A percentile compares a stretch with the other conserved stretches of the same genome.
These are phyloP conservation scores for Macrophya annulata DNA, from an alignment of 2,888 invertebrate genomes.

Conservation along the genomic window DNA sequence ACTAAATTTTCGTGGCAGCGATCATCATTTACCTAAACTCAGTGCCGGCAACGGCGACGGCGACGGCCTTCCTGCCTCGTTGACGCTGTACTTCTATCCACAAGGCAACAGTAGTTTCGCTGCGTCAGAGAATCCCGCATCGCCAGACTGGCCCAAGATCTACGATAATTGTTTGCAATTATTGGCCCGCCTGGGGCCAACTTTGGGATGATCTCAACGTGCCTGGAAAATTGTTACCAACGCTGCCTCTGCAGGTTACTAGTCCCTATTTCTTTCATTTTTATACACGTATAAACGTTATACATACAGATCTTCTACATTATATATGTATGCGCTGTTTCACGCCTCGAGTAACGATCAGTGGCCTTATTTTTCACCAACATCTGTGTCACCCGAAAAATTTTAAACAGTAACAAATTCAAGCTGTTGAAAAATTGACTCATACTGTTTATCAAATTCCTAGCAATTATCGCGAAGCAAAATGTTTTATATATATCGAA, in stretches of 20 bases:
- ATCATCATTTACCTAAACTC: slow-evolving; percentile 75
- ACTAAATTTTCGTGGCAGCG: slow-evolving; percentile 75
- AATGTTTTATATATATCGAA: neutral
- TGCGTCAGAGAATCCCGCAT: neutral
- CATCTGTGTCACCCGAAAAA: neutral
- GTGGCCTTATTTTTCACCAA: neutral
- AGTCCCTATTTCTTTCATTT: neutral
- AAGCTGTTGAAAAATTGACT: neutral
- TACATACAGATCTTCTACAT: neutral
- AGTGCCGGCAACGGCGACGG: neutral
- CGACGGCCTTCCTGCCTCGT: slow-evolving; percentile 30
- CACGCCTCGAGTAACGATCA: slow-evolving; percentile 4
- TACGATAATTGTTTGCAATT: slow-evolving; percentile 73
- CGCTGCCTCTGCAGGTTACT: slow-evolving; percentile 51
- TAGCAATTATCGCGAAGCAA: neutral
- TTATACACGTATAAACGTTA: neutral
- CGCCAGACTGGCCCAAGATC: slow-evolving; percentile 64
- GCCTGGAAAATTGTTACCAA: slow-evolving; percentile 67
- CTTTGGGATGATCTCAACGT: slow-evolving; percentile 68
- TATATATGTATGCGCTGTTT: neutral
- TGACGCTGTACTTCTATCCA: slow-evolving; percentile 33
- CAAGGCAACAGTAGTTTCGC: slow-evolving; percentile 28
- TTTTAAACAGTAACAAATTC: neutral
- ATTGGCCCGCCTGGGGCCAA: slow-evolving; percentile 69
- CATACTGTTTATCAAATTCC: neutral